These are phyloP conservation scores for Xyrichtys novacula DNA, from an alignment of 2,797 vertebrate species.

Conservation along the genomic window DNA sequence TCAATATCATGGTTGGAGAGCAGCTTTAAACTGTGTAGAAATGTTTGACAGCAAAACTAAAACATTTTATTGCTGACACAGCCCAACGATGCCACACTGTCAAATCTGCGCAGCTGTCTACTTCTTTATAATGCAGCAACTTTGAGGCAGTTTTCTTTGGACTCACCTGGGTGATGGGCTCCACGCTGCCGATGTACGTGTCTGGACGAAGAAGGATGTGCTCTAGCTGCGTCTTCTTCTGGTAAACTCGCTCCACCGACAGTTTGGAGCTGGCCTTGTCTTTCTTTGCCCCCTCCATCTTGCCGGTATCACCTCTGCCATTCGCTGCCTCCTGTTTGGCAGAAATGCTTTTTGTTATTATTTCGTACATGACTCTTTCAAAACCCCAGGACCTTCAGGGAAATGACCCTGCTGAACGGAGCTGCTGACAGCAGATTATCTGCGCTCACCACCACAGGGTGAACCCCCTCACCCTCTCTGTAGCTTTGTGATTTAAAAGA, in stretches of 20 bases:
- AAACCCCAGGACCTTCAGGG: background rate
- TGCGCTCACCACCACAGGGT: background rate
- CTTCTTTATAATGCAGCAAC: too few relatives aligned
- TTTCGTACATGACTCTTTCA: conserved; percentile 30
- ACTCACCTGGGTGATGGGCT: conserved; percentile 94
- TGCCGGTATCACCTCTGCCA: conserved; percentile 84
- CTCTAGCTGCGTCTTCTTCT: conserved; percentile 99
- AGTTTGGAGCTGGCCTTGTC: conserved; percentile 94
- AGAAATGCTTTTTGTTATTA: conserved; percentile 85
- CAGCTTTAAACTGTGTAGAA: background rate
- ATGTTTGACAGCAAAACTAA: too few relatives aligned
- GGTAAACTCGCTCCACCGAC: conserved; percentile 98
- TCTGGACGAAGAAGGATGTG: conserved; percentile 99
- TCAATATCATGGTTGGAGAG: too few relatives aligned
- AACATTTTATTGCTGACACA: too few relatives aligned
- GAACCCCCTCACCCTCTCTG: background rate
- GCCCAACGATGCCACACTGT: background rate
- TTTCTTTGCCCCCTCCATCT: conserved; percentile 91
- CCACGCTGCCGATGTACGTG: conserved; percentile 96
- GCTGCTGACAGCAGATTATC: conserved; percentile 13
- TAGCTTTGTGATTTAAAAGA: background rate
- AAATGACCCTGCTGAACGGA: background rate
- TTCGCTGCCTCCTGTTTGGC: conserved; percentile 92
- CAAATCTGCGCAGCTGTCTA: background rate
- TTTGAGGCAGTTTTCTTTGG: background rate